Evolutionary conservation across 2,888 invertebrate genomes (phyloP).

Genomic region (Lobophora halterata): DNA sequence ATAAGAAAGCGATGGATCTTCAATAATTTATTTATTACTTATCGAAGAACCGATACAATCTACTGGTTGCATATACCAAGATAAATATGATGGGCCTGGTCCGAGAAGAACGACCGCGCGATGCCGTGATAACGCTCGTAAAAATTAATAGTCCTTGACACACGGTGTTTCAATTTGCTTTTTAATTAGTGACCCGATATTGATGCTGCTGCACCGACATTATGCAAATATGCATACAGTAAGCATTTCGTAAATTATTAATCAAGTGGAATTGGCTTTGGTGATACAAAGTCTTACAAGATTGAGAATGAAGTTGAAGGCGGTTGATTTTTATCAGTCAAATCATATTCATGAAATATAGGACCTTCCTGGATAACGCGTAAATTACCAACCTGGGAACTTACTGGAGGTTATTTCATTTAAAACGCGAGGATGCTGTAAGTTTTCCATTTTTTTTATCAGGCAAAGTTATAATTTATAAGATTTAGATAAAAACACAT

Average conservation of each 20-base stretch:
- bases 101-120: conserved; percentile 29
- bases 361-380: too few species aligned
- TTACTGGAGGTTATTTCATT: too few species aligned
- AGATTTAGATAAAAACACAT: conserved; percentile 22
- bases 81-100: conserved; percentile 42
- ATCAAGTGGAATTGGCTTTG: conserved; percentile 14
- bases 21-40: conserved; percentile 60
- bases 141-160: conserved; percentile 69
- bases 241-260: conserved; percentile 28
- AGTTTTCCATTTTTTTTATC: too few species aligned
- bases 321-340: too few species aligned
- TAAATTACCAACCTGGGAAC: too few species aligned
- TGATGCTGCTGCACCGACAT: conserved; percentile 8
- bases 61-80: conserved; percentile 57
- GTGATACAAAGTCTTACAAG: not conserved
- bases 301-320: too few species aligned
- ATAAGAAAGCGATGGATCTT: conserved; percentile 49
- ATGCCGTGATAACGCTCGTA: conserved; percentile 58
- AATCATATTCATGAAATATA: too few species aligned
- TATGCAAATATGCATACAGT: conserved; percentile 17
- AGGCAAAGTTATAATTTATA: too few species aligned
- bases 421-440: too few species aligned
- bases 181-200: conserved; percentile 52
- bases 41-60: conserved; percentile 55
- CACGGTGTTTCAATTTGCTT: conserved; percentile 64